Conservation (phyloP, 2,113 vertebrate genomes). For the Rattus norvegicus region GRCr8 NC_086019.1:76782501-76783000, state of each 20-base stretch:
- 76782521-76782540: no score
- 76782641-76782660: not conserved
- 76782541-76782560: no score
- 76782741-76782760: not conserved
- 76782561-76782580: no score
- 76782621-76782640: not conserved
- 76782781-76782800: not conserved
- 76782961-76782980: not conserved
- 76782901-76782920: not conserved
- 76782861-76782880: not conserved
- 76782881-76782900: slow-evolving; percentile 5
- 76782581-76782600: not conserved
- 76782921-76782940: not conserved
- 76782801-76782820: not conserved
- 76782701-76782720: not conserved
- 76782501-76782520: no score
- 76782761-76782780: not conserved
- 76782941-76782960: not conserved
- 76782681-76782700: not conserved
- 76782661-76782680: not conserved
- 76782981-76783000: not conserved
- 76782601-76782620: accelerated
- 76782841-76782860: not conserved
- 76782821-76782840: not conserved
- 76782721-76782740: not conserved